A percentile compares a stretch with the other conserved stretches of the same genome.
Evolutionary conservation across 2,888 invertebrate species (phyloP).

Genomic region (Hypolimnas misippus): DNA sequence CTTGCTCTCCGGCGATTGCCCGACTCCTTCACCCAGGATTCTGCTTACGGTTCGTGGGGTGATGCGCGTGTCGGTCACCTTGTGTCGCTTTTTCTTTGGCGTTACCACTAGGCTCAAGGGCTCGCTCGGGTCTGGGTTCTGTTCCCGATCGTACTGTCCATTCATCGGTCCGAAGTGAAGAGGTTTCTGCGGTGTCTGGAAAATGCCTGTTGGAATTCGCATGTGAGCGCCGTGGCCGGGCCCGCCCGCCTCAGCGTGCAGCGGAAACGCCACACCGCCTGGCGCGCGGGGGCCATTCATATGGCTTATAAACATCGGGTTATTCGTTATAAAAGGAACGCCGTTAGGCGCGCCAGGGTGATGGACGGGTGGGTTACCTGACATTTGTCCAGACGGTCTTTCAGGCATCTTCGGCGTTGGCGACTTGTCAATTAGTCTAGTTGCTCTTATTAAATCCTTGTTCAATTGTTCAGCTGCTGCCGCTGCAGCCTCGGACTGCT

Average conservation of each 20-base stretch:
- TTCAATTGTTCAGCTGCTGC: conserved; percentile 93
- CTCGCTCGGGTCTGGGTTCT: conserved; percentile 95
- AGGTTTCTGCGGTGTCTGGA: conserved; percentile 93
- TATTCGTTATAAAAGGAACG: conserved; percentile 77
- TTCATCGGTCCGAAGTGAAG: conserved; percentile 87
- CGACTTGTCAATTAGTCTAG: conserved; percentile 92
- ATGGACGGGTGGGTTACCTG: conserved; percentile 84
- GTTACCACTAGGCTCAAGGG: conserved; percentile 97
- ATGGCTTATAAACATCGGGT: conserved; percentile 78
- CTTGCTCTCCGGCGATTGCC: conserved; percentile 86
- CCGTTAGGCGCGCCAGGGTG: conserved; percentile 74
- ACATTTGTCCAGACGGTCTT: conserved; percentile 80
- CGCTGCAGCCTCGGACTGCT: conserved; percentile 90
- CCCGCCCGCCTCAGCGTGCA: conserved; percentile 86
- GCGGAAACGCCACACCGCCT: conserved; percentile 86
- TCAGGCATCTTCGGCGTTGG: conserved; percentile 89
- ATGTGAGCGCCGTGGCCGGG: conserved; percentile 74
- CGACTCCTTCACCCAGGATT: conserved; percentile 91
- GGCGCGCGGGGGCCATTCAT: conserved; percentile 85
- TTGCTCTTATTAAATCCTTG: conserved; percentile 92
- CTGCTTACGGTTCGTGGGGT: conserved; percentile 95
- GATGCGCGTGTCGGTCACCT: conserved; percentile 97
- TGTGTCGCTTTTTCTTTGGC: conserved; percentile 98
- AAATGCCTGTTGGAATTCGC: conserved; percentile 89
- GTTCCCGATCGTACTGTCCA: conserved; percentile 86